Percentiles rank a stretch among this genome's conserved stretches.
Conservation (phyloP, 2,113 vertebrate species). For the Vulpes lagopus region DNA sequence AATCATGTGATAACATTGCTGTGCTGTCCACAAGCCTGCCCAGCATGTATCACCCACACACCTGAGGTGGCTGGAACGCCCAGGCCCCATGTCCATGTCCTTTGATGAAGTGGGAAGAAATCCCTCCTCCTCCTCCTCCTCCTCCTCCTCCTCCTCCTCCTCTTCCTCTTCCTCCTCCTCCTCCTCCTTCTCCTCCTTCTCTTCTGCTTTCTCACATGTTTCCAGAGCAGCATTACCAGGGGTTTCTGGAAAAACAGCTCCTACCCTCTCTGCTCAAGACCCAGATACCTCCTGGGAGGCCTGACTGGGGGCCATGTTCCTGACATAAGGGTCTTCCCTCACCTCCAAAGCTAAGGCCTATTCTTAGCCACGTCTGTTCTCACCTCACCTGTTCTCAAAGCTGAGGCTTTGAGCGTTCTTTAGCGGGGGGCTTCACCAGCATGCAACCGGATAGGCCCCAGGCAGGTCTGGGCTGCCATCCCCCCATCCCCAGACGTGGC, state of each 20-base stretch:
- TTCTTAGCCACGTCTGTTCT: neutral
- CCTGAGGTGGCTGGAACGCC: rapidly evolving
- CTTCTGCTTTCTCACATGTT: neutral
- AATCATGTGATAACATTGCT: rapidly evolving
- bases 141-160: neutral
- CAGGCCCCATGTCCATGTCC: neutral
- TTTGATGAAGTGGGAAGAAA: neutral
- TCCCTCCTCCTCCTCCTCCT: neutral
- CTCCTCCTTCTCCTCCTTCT: neutral
- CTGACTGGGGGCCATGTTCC: neutral
- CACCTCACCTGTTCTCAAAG: neutral
- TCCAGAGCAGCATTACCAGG: neutral
- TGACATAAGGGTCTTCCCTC: neutral
- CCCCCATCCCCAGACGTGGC: neutral
- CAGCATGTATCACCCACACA: rapidly evolving
- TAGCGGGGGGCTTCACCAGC: no score
- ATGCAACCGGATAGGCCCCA: neutral
- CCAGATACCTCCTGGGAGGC: neutral
- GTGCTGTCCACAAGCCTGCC: rapidly evolving
- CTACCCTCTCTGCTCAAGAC: neutral
- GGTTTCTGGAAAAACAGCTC: neutral
- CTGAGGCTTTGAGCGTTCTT: neutral
- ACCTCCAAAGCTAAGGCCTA: neutral
- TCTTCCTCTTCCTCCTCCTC: neutral
- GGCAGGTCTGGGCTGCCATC: neutral